phyloP scores from a whole-genome alignment of 2,797 vertebrate genomes.

The Cossypha caffra region DNA sequence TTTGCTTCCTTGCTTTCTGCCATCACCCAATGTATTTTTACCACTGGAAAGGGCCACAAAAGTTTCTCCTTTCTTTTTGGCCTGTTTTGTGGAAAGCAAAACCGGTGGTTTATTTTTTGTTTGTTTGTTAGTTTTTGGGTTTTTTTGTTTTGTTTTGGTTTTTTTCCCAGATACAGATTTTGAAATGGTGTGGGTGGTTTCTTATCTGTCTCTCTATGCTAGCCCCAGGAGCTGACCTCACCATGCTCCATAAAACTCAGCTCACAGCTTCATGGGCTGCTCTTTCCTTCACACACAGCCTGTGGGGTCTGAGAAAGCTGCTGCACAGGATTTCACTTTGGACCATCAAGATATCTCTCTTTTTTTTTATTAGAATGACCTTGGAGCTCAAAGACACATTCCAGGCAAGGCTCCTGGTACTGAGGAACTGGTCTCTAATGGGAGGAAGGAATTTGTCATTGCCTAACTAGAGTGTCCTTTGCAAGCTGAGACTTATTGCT shows the following conservation, averaged over 20 bases:
- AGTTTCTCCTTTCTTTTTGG: background rate
- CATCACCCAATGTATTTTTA: background rate
- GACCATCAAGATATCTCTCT: background rate
- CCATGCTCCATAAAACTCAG: background rate
- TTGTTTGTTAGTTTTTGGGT: too few relatives aligned
- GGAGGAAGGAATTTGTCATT: constrained; percentile 48
- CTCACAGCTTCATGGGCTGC: background rate
- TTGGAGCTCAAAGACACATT: constrained; percentile 27
- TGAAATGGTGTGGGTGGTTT: background rate
- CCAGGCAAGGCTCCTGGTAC: background rate
- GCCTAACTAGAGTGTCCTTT: constrained; percentile 13
- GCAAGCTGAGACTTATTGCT: constrained; percentile 7
- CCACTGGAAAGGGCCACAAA: background rate
- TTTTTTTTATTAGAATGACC: background rate
- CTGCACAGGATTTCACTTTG: background rate
- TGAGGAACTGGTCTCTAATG: background rate
- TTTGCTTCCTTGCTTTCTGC: background rate
- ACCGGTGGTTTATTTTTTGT: too few relatives aligned
- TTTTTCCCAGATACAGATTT: background rate
- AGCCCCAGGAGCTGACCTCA: background rate
- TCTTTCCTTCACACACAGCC: background rate
- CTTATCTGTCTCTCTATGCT: background rate
- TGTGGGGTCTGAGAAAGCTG: background rate
- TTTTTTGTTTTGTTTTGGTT: too few relatives aligned
- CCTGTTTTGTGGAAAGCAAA: background rate